Base-by-base conservation (phyloP, 2,888 invertebrate species). In the Drosophila buzzatii region DNA sequence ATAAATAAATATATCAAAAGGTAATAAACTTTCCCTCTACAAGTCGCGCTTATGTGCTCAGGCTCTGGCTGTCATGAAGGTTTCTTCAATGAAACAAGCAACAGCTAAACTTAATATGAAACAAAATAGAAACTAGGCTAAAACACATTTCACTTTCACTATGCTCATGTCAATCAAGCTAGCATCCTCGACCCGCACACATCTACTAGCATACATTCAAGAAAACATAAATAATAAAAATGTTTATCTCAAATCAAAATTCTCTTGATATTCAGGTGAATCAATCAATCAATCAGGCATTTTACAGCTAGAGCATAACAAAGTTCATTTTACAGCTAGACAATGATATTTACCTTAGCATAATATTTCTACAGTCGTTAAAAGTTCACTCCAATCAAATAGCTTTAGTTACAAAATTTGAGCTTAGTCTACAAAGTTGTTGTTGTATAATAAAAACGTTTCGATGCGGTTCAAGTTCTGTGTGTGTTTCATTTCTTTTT, bases 401-500 rank as follows among this genome's bases (percentile, higher is more conserved):
- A 2, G 9, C 9, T 18, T 23, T 3, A 16, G 20, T 45, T 23
- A 23, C 20, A 23, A 23, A 7, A 12, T 33, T 6, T 7, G 27
- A 1, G 27, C 6, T 27, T 27, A 27, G 27, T 27, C 27, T 27
- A 27, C 5, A 27, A 27, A 27, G 27, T 27, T 27, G 27, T 23
- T 23, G 23, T 8, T 51, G 10, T 20, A 14, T 23, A 55, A 73
- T n/a, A 51, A 41, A 27, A 39, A 39, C 27, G 20, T 47, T 55
- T 18, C 10, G 10, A 53, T 18, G 18, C 23, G 16, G 12, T 33
- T 56, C 62, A 52, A 58, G 51, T 51, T 56, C 39, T 39, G 51
- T 49, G n/a, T 47, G 44, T 53, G n/a, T 55, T 69, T 57, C 49
- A 7, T 41, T 63, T 63, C 6, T 6, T 27, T 27, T 27, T 27